These are phyloP conservation scores for Coreius guichenoti DNA, from an alignment of 2,797 vertebrate species.

Conservation along the genomic window DNA sequence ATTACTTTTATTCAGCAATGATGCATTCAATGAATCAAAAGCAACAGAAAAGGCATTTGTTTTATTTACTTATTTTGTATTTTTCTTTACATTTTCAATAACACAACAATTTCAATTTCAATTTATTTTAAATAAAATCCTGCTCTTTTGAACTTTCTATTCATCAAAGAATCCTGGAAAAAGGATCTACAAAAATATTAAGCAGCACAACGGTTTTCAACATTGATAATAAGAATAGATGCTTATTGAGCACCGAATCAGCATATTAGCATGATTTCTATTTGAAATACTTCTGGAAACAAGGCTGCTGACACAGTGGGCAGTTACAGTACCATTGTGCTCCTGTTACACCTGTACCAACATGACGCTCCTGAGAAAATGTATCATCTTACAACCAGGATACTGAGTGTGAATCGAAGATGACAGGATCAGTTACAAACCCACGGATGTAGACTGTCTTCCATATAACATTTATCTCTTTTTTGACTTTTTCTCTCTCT, in stretches of 20 bases:
- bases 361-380: conserved; percentile 33
- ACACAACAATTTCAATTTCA: too few relatives aligned
- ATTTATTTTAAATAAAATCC: too few relatives aligned
- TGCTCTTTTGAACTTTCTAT: neutral
- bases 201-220: neutral
- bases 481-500: neutral
- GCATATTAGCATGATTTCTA: too few relatives aligned
- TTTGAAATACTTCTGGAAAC: neutral
- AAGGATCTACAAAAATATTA: neutral
- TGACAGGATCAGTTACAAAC: conserved; percentile 55
- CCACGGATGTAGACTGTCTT: conserved; percentile 25
- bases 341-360: conserved; percentile 25
- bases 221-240: too few relatives aligned
- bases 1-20: neutral
- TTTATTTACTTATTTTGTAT: too few relatives aligned
- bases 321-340: neutral
- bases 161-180: neutral
- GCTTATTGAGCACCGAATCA: too few relatives aligned
- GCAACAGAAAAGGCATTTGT: neutral
- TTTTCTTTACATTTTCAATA: neutral
- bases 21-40: neutral
- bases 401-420: conserved; percentile 28
- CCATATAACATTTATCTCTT: conserved; percentile 30
- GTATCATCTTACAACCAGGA: conserved; percentile 45
- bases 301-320: neutral